These are phyloP conservation scores for Nyctereutes procyonoides DNA, from an alignment of 2,113 vertebrate genomes.

Conservation along the genomic window DNA sequence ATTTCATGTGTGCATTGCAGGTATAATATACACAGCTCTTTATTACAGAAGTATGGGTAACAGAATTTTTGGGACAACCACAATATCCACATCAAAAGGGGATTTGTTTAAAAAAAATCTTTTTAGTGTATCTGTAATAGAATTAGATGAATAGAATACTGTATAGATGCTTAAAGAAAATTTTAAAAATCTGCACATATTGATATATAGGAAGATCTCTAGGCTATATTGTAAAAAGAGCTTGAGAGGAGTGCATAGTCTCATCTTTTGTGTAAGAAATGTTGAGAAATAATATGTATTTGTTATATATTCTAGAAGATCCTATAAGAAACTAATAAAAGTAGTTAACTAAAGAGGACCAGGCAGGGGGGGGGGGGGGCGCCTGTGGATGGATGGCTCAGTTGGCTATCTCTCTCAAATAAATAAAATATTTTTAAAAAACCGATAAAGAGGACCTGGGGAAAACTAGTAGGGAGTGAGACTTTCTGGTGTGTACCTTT, in stretches of 20 bases:
- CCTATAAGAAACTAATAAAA: not conserved
- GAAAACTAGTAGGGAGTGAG: not conserved
- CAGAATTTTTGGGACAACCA: not conserved
- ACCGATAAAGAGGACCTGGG: not conserved
- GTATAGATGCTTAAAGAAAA: not conserved
- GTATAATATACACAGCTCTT: not conserved
- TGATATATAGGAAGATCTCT: not conserved
- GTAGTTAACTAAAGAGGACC: not conserved
- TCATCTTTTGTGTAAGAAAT: not conserved
- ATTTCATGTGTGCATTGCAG: not conserved
- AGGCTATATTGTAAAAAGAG: not conserved
- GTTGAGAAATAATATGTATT: not conserved
- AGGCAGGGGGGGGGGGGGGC: no score
- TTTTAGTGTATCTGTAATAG: no score
- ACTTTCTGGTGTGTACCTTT: not conserved
- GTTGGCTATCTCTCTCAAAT: no score
- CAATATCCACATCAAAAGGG: not conserved
- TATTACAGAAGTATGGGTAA: not conserved
- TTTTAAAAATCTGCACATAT: not conserved
- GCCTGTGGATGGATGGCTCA: no score
- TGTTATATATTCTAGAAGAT: not conserved
- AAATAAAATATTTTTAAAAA: no score
- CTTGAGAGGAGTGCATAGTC: not conserved
- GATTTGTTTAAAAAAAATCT: not conserved
- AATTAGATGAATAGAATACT: not conserved